These are phyloP conservation scores for Ploceus nigricollis DNA, from an alignment of 2,113 vertebrate genomes.

Conservation along the genomic window DNA sequence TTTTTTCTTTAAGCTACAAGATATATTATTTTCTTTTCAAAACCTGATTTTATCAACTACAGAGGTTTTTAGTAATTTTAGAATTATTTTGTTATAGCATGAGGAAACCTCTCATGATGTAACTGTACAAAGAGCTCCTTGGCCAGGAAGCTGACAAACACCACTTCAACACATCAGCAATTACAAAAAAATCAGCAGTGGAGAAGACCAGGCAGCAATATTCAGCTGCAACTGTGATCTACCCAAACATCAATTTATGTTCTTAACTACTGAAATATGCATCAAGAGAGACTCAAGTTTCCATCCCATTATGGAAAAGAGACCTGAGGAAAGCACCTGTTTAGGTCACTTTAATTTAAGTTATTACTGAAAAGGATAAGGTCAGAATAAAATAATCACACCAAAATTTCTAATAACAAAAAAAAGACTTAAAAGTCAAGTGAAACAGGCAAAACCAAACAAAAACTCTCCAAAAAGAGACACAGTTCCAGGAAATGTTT, in stretches of 20 bases:
- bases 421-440: not conserved
- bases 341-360: not conserved
- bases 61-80: not conserved
- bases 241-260: not conserved
- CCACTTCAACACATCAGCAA: not conserved
- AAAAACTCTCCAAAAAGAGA: not conserved
- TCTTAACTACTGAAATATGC: not conserved
- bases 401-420: not conserved
- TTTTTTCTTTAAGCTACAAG: not conserved
- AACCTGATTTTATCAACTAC: not conserved
- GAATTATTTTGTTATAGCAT: not conserved
- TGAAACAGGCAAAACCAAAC: not conserved
- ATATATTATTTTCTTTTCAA: not conserved
- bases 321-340: not conserved
- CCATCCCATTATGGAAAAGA: not conserved
- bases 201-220: not conserved
- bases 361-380: not conserved
- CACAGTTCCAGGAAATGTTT: not conserved
- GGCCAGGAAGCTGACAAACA: not conserved
- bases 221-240: not conserved
- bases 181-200: not conserved
- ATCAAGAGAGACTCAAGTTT: not conserved
- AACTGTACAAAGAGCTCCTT: not conserved
- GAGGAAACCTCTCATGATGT: not conserved
- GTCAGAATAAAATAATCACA: not conserved